phyloP scores from a whole-genome alignment of 2,797 vertebrate species.

The Anabas testudineus region DNA sequence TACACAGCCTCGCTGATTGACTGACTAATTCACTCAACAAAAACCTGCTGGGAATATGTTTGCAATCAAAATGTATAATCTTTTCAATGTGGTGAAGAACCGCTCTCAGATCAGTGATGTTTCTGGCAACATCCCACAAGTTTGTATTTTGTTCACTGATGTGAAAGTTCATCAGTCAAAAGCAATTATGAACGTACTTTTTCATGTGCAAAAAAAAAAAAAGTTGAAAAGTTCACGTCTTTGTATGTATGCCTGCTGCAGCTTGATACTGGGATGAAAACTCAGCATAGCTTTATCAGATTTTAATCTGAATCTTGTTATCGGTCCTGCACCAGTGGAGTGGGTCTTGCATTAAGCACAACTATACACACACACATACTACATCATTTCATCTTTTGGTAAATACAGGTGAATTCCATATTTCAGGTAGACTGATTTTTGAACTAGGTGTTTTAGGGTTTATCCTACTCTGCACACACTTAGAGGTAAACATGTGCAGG shows the following conservation, averaged over 20 bases:
- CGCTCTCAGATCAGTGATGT: conserved; percentile 40
- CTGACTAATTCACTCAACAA: conserved; percentile 68
- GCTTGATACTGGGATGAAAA: neutral
- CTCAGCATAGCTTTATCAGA: neutral
- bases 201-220: neutral
- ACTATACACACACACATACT: neutral
- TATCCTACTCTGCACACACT: too few relatives aligned
- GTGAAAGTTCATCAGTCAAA: conserved; percentile 37
- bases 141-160: conserved; percentile 36
- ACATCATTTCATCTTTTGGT: neutral
- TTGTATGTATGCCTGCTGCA: neutral
- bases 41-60: conserved; percentile 70
- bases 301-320: neutral
- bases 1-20: conserved; percentile 71
- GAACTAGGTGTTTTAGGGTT: too few relatives aligned
- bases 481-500: too few relatives aligned
- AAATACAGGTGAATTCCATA: neutral
- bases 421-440: too few relatives aligned
- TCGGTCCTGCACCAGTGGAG: neutral
- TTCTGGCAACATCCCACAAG: conserved; percentile 24
- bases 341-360: neutral
- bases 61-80: conserved; percentile 71
- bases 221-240: neutral
- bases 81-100: conserved; percentile 54
- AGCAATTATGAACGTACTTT: conserved; percentile 23